Base-by-base conservation (phyloP, 2,888 invertebrate genomes). In the Aspidiotus rigidus region DNA sequence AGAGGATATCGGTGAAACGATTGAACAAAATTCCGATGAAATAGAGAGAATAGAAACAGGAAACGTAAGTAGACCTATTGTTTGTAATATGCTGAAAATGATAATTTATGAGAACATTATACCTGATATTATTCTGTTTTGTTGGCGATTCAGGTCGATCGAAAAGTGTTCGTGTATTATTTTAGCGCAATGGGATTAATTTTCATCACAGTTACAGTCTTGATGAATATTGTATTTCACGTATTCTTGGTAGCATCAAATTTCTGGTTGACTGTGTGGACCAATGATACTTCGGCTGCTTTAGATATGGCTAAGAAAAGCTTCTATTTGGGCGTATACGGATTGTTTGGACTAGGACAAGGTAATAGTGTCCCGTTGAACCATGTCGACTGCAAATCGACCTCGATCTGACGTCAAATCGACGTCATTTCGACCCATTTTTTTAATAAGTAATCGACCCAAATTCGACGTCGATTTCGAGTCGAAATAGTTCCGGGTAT, bases 11-110 rank as follows among this genome's bases (percentile, higher is more conserved):
- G 28, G 5, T 28, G 28, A 28, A 28, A 28, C 28, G 5, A 28
- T 5, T 28, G 82, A 81, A 40, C 87, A 89, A 75, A 92, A 90
- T 79, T 81, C 97, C 8, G 95, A 96, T 72, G 93, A 95, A 79
- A 84, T 83, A 0, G 97, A 97, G 77, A 92, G 89, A 77, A 82
- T 93, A 0, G 92, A 93, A 81, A 93, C 92, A 0, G 97, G 97
- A 75, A 90, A 89, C 76, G 92, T 89, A 40, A 56, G 56, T 56
- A n/a, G n/a, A n/a, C n/a, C n/a, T n/a, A n/a, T n/a, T n/a, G n/a
- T n/a, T n/a, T n/a, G n/a, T n/a, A n/a, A n/a, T n/a, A n/a, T n/a
- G n/a, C n/a, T n/a, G n/a, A n/a, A n/a, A 28, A 28, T 28, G 5
- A 28, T 28, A 28, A 28, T 28, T 28, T 5, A 28, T 28, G 28